These are phyloP conservation scores for Fragum whitleyi DNA, from an alignment of 2,888 invertebrate species.

Conservation along the genomic window DNA sequence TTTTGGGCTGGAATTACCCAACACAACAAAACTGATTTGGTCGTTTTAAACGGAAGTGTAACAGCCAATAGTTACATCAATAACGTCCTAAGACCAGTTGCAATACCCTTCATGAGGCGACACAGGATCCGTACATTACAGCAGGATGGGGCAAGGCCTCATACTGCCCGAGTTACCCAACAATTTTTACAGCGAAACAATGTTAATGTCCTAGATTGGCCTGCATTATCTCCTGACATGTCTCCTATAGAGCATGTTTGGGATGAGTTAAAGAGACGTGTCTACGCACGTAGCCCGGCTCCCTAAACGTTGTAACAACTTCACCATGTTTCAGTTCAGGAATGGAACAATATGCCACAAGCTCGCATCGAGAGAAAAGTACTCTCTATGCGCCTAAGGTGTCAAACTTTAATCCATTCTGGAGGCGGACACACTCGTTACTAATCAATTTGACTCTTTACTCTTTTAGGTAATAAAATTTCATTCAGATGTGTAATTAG, in stretches of 20 bases:
- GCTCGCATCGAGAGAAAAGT: not conserved
- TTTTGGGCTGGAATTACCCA: slow-evolving; percentile 30
- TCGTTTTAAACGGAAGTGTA: no score
- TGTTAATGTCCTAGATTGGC: slow-evolving; percentile 22
- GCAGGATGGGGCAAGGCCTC: not conserved
- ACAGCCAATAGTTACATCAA: not conserved
- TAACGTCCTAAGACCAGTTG: no score
- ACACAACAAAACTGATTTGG: slow-evolving; percentile 25
- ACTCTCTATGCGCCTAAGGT: no score
- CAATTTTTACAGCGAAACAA: not conserved
- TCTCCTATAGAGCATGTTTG: slow-evolving; percentile 15
- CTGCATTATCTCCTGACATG: slow-evolving; percentile 23
- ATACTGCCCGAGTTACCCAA: not conserved
- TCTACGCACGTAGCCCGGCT: not conserved
- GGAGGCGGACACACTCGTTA: slow-evolving; percentile 1
- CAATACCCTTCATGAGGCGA: no score
- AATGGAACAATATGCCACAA: slow-evolving; percentile 22
- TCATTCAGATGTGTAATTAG: no score
- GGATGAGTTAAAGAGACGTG: slow-evolving; percentile 9
- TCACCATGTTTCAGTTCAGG: not conserved
- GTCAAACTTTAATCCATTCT: no score
- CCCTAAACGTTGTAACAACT: slow-evolving; percentile 4
- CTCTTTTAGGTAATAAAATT: not conserved
- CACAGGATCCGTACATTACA: not conserved
- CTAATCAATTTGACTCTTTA: slow-evolving; percentile 6